Evolutionary conservation across 2,113 vertebrate genomes (phyloP).

Genomic region (Pholis gunnellus): DNA sequence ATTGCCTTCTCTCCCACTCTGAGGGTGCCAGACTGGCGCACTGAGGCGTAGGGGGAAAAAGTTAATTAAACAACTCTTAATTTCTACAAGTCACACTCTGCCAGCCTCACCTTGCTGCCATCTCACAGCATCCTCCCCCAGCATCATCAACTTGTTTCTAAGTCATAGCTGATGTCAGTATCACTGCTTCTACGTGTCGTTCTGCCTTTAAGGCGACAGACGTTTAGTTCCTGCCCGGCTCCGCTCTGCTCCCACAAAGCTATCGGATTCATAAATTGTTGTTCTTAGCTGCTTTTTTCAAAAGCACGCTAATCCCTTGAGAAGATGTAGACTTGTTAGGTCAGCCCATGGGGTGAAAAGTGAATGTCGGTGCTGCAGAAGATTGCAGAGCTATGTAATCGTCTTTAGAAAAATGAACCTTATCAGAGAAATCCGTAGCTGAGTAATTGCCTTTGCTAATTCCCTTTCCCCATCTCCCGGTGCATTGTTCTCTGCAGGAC

Average conservation of each 20-base stretch:
- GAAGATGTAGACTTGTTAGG: conserved; percentile 58
- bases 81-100: conserved; percentile 61
- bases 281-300: conserved; percentile 45
- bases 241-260: conserved; percentile 3
- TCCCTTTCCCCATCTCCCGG: conserved; percentile 51
- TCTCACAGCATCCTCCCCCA: conserved; percentile 18
- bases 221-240: conserved; percentile 11
- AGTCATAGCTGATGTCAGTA: conserved; percentile 38
- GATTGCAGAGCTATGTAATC: conserved; percentile 64
- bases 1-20: conserved; percentile 14
- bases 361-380: conserved; percentile 60
- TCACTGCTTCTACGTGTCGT: conserved; percentile 13
- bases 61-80: conserved; percentile 66
- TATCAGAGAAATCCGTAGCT: conserved; percentile 71
- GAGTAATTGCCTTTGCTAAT: conserved; percentile 76
- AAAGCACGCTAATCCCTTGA: conserved; percentile 40
- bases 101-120: conserved; percentile 35
- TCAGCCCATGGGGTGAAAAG: conserved; percentile 59
- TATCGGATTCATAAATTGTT: conserved; percentile 54
- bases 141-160: conserved; percentile 26
- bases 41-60: conserved; percentile 26
- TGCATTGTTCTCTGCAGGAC: conserved; percentile 74
- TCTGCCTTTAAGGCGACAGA: conserved; percentile 35
- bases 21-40: conserved; percentile 23
- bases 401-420: conserved; percentile 65